Percentiles rank a stretch among this genome's conserved stretches.
Conservation (phyloP, 92 coral and sea anemone genomes). For the Ricordea florida region DNA sequence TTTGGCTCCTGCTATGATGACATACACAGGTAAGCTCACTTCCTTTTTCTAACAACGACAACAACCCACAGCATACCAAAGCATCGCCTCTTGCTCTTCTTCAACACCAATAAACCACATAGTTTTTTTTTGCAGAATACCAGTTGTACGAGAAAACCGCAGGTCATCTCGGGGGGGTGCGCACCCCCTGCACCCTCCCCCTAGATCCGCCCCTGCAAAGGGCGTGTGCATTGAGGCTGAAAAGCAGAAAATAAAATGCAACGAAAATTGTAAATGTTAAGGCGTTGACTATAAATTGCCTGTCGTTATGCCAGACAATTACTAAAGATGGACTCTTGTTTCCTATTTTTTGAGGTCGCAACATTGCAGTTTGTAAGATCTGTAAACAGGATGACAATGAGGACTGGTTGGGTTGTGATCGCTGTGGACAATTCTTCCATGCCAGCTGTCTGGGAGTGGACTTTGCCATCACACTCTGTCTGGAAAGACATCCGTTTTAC, state of each 20-base stretch:
- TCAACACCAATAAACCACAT: conserved; percentile 16
- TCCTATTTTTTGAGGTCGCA: conserved; percentile 8
- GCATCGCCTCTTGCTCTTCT: neutral
- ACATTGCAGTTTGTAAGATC: conserved; percentile 22
- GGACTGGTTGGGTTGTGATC: conserved; percentile 66
- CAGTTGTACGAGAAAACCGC: neutral
- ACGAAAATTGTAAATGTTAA: neutral
- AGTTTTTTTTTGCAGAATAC: conserved; percentile 1
- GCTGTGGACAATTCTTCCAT: no score
- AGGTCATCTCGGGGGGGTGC: neutral
- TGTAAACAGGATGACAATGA: conserved; percentile 48
- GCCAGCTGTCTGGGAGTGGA: no score
- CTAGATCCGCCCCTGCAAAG: neutral
- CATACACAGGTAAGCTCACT: conserved; percentile 9
- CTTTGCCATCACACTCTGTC: conserved; percentile 38
- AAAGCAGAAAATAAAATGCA: neutral
- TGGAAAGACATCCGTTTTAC: no score
- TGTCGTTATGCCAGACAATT: no score
- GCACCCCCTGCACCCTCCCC: conserved; percentile 24
- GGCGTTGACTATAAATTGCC: neutral
- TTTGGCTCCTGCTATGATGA: conserved; percentile 35
- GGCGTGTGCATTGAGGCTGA: no score
- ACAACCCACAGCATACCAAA: no score
- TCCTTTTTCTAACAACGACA: neutral
- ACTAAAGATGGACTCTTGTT: neutral